Evolutionary conservation across 92 coral and sea anemone genomes (phyloP), one percentile per base, ranked within the genome.

Genomic region (Muricea muricata): DNA sequence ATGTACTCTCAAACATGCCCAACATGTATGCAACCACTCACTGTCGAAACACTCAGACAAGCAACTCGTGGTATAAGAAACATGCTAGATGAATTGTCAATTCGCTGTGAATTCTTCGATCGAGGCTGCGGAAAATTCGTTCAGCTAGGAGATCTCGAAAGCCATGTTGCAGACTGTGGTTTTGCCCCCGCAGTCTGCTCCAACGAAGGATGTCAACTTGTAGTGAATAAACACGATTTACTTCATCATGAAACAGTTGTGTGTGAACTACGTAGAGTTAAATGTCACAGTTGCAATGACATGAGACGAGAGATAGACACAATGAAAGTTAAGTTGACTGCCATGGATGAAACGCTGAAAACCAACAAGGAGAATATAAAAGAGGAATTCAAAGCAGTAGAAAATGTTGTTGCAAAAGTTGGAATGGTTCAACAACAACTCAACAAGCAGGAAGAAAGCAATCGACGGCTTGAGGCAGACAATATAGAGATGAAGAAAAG

Each of bases 401-500:
- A 52, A 52, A n/a, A n/a, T n/a, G n/a, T n/a, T n/a, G n/a, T n/a
- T n/a, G n/a, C n/a, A n/a, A n/a, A n/a, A n/a, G 60, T 52, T 52
- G 60, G 20, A 52, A 23, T 18, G 60, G 60, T 52, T 52, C 60
- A 52, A 18, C n/a, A n/a, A n/a, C 3, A 48, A 48, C 18, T 48
- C 20, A 52, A 52, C 60, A 52, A 52, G 21, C 60, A 52, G 60
- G 60, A 52, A 52, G 60, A 52, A 52, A 52, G 60, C 60, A 52
- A 52, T 52, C 60, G 60, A 4, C 60, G 8, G 26, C 23, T 52
- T 2, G 8, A 52, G 20, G 60, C 60, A 7, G 60, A 52, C 60
- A 52, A 52, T 52, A 25, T 52, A 18, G 60, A 52, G 20, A 52
- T 52, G 60, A 52, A 52, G 60, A 20, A 17, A 52, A 18, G 60